Evolutionary conservation across 2,888 invertebrate genomes (phyloP).

Genomic region (Nymphalis c-album): DNA sequence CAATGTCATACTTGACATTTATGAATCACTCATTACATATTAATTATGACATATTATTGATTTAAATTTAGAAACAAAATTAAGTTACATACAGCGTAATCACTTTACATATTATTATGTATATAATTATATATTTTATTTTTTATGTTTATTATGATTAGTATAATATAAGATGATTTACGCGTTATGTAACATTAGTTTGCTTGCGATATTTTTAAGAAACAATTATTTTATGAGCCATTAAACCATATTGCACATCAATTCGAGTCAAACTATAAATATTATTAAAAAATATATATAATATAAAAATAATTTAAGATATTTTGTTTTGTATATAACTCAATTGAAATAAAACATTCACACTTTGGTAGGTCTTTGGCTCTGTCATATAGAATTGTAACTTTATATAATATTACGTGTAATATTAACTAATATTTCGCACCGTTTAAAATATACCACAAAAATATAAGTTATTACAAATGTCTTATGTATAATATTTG

Average conservation of each 20-base stretch:
- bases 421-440: conserved; percentile 18
- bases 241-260: not conserved
- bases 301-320: not conserved
- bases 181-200: not conserved
- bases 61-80: not conserved
- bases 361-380: not conserved
- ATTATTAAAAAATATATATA: not conserved
- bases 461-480: conserved; percentile 21
- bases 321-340: not conserved
- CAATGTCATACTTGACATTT: conserved; percentile 51
- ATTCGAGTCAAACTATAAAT: not conserved
- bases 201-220: not conserved
- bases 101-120: not conserved
- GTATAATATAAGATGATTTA: not conserved
- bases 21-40: conserved; percentile 31
- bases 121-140: not conserved
- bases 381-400: not conserved
- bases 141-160: not conserved
- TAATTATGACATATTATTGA: conserved; percentile 18
- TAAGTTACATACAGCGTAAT: not conserved
- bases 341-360: not conserved
- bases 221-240: not conserved
- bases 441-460: conserved; percentile 24
- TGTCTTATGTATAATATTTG: conserved; percentile 20
- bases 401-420: conserved; percentile 2